Evolutionary conservation across 2,888 invertebrate species (phyloP).

Genomic region (Cheilosia vulpina): DNA sequence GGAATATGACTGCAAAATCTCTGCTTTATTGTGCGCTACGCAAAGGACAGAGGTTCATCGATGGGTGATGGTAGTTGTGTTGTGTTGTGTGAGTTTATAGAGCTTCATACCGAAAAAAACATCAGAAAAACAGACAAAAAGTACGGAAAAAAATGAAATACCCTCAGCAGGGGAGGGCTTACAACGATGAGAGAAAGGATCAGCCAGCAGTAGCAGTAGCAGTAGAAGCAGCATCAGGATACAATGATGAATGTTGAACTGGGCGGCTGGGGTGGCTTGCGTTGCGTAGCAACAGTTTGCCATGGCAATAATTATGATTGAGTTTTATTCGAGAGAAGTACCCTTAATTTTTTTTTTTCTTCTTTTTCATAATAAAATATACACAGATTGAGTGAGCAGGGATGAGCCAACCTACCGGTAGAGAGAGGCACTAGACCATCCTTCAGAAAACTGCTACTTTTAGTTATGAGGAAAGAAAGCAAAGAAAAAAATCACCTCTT

Average conservation of each 20-base stretch:
- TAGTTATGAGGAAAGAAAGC: conserved; percentile 16
- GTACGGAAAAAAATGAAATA: conserved; percentile 23
- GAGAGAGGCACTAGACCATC: conserved; percentile 12
- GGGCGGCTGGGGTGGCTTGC: conserved; percentile 52
- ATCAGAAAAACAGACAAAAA: conserved; percentile 59
- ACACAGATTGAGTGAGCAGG: conserved; percentile 3
- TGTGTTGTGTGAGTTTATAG: conserved; percentile 45
- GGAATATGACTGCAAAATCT: conserved; percentile 70
- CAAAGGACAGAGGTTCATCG: conserved; percentile 55
- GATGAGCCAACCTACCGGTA: neutral
- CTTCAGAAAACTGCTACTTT: conserved; percentile 59
- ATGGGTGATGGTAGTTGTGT: conserved; percentile 53
- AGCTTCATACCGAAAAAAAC: conserved; percentile 54
- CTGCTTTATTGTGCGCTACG: conserved; percentile 40
- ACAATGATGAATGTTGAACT: conserved; percentile 67
- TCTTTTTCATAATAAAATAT: conserved; percentile 37
- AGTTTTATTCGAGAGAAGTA: conserved; percentile 75
- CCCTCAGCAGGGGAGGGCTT: conserved; percentile 15
- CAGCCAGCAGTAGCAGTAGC: conserved; percentile 43
- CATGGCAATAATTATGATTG: conserved; percentile 77
- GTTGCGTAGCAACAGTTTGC: conserved; percentile 77
- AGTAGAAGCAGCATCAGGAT: conserved; percentile 52
- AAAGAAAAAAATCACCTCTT: conserved; percentile 8
- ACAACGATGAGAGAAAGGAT: conserved; percentile 44
- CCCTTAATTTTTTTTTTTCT: conserved; percentile 54